Percentiles rank a stretch among this genome's conserved stretches.
phyloP scores from a whole-genome alignment of 2,797 vertebrate species.

The Epinephelus coioides region DNA sequence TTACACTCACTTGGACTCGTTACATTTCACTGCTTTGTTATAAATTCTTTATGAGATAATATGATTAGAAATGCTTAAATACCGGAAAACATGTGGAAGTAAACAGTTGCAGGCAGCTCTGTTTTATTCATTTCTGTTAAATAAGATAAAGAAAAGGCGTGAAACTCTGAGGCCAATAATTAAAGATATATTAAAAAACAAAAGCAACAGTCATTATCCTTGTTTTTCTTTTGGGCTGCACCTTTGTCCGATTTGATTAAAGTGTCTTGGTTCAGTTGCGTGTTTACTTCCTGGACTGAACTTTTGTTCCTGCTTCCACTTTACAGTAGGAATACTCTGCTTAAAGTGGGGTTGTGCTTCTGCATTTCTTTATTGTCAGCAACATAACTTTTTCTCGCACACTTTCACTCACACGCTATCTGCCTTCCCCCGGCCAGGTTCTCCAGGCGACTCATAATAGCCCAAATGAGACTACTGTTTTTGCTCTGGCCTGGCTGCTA shows the following conservation, averaged over 20 bases:
- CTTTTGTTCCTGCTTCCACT: constrained; percentile 1
- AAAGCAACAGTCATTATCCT: not conserved
- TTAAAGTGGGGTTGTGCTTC: not conserved
- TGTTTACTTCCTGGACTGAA: constrained; percentile 8
- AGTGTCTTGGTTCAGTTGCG: not conserved
- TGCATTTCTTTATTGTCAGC: not conserved
- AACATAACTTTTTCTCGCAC: not conserved
- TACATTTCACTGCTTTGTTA: constrained; percentile 42
- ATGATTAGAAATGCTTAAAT: constrained; percentile 38
- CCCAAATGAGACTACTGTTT: not conserved
- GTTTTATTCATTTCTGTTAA: constrained; percentile 19
- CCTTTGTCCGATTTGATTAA: not conserved
- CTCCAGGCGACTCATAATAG: not conserved
- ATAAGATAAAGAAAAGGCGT: not conserved
- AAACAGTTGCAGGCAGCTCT: constrained; percentile 22
- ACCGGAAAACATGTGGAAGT: constrained; percentile 6
- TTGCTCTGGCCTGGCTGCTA: too few relatives aligned
- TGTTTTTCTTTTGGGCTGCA: not conserved
- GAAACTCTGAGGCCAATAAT: not conserved
- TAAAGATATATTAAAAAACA: not conserved
- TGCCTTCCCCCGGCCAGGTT: too few relatives aligned
- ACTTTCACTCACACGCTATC: not conserved
- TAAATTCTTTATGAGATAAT: constrained; percentile 73
- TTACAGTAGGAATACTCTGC: not conserved
- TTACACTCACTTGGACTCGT: constrained; percentile 31